Conservation (phyloP, 1,140 invertebrate genomes). For the Dreissena polymorpha region DNA sequence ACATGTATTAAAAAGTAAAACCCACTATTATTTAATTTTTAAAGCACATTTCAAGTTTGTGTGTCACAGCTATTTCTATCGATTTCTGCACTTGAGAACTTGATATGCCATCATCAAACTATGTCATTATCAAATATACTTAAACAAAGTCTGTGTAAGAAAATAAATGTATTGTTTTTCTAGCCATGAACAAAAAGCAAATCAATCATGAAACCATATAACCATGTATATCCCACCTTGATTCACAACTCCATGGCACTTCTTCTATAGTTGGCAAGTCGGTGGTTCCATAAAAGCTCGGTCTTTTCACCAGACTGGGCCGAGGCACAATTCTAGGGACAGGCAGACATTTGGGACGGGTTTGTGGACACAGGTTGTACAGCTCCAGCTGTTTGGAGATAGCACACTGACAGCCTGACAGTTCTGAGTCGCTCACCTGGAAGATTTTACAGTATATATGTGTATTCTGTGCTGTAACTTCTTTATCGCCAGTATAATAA, state of each 20-base stretch:
- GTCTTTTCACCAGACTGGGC: constrained; percentile 43
- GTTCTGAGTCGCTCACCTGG: constrained; percentile 62
- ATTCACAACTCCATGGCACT: constrained; percentile 27
- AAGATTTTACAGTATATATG: neutral
- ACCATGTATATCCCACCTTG: neutral
- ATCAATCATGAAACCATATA: too few relatives aligned
- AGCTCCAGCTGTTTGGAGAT: constrained; percentile 45
- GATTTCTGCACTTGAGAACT: too few relatives aligned
- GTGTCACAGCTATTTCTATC: too few relatives aligned
- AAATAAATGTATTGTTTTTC: too few relatives aligned
- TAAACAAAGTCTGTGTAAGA: too few relatives aligned
- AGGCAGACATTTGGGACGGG: constrained; percentile 55
- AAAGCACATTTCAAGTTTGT: too few relatives aligned
- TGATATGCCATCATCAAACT: too few relatives aligned
- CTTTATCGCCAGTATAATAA: neutral
- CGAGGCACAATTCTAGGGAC: constrained; percentile 56
- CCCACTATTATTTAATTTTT: too few relatives aligned
- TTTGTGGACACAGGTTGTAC: constrained; percentile 49
- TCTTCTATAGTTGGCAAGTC: constrained; percentile 64
- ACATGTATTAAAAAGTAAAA: too few relatives aligned
- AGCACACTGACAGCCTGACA: constrained; percentile 62
- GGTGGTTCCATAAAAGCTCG: constrained; percentile 63
- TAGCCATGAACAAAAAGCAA: too few relatives aligned
- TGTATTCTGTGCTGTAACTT: too few relatives aligned
- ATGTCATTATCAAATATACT: too few relatives aligned